These are phyloP conservation scores for Leptopilina myrica DNA, from an alignment of 2,888 invertebrate genomes.

Conservation along the genomic window DNA sequence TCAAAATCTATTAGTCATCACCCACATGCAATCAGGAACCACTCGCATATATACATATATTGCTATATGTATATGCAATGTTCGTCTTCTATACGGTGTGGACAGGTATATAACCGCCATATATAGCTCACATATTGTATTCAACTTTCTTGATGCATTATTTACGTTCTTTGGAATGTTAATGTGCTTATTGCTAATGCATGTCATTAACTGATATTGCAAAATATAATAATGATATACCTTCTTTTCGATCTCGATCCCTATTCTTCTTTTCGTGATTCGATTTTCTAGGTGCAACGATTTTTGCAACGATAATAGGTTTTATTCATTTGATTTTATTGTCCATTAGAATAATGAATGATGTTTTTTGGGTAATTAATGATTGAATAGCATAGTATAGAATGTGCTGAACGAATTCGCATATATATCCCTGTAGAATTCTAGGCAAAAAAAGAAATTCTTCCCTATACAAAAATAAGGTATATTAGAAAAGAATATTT, in stretches of 20 bases:
- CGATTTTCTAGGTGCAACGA: background rate
- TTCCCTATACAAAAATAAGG: too few species aligned
- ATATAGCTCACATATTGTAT: constrained; percentile 50
- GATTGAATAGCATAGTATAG: too few species aligned
- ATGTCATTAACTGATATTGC: constrained; percentile 54
- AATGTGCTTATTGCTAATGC: constrained; percentile 55
- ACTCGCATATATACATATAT: constrained; percentile 43
- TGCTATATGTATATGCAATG: too few species aligned
- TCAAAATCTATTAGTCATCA: constrained; percentile 75
- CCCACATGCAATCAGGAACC: constrained; percentile 62
- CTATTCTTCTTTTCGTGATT: background rate
- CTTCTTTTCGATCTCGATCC: background rate
- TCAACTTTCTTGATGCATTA: constrained; percentile 55
- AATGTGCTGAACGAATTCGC: too few species aligned
- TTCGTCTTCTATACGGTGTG: constrained; percentile 42
- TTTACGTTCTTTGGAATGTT: constrained; percentile 54
- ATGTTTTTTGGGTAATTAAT: too few species aligned
- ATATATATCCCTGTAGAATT: too few species aligned
- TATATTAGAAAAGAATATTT: too few species aligned
- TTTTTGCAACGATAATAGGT: background rate
- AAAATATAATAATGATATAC: constrained; percentile 32
- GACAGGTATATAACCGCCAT: constrained; percentile 53
- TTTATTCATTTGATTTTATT: background rate
- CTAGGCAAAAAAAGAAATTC: too few species aligned
- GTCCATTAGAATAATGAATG: background rate